These are phyloP conservation scores for Panthera tigris DNA, from an alignment of 2,113 vertebrate species.

Conservation along the genomic window DNA sequence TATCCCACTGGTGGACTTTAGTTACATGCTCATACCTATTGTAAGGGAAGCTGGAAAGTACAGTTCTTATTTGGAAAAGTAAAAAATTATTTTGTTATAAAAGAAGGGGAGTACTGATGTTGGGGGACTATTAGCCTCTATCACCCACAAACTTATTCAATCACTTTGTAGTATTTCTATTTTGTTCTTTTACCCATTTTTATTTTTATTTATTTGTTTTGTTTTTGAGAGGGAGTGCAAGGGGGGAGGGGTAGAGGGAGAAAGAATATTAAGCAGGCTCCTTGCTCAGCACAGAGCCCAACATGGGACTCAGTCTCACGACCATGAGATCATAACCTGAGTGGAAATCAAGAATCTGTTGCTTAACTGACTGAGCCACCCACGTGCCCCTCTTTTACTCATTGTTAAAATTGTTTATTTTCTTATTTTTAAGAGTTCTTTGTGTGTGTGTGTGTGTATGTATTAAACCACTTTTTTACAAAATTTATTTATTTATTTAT, in stretches of 20 bases:
- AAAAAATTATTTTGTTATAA: background rate
- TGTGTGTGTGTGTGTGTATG: too few relatives aligned
- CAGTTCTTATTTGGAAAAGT: background rate
- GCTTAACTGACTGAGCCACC: too few relatives aligned
- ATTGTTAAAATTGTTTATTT: background rate
- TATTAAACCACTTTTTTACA: too few relatives aligned
- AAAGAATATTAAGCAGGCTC: too few relatives aligned
- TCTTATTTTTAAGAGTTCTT: background rate
- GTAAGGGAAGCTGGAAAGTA: background rate
- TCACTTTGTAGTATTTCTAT: background rate
- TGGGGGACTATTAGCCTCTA: background rate
- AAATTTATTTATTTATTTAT: too few relatives aligned
- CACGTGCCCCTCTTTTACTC: background rate
- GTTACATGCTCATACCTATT: background rate
- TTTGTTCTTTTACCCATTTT: background rate
- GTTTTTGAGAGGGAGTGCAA: too few relatives aligned
- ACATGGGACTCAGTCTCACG: too few relatives aligned
- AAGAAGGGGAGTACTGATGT: background rate
- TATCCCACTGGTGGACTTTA: background rate
- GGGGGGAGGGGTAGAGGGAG: too few relatives aligned
- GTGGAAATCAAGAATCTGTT: too few relatives aligned
- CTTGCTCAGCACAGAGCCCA: too few relatives aligned
- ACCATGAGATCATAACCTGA: too few relatives aligned
- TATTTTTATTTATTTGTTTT: background rate
- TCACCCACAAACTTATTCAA: background rate